phyloP scores from a whole-genome alignment of 2,113 vertebrate species.

The Hemiscyllium ocellatum region DNA sequence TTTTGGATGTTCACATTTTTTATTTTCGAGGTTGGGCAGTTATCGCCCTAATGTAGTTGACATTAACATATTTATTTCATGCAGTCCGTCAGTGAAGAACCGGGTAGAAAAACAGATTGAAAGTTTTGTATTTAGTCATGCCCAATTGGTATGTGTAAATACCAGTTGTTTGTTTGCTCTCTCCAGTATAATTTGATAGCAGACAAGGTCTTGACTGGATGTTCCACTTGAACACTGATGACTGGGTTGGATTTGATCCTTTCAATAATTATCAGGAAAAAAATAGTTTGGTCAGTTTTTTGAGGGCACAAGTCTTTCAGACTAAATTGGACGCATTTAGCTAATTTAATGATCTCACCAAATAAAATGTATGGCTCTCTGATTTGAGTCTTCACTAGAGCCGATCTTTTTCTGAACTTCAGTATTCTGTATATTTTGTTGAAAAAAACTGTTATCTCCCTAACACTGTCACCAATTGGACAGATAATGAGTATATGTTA shows the following conservation, averaged over 20 bases:
- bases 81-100: background rate
- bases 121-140: background rate
- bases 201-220: background rate
- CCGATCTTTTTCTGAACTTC: background rate
- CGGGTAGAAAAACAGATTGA: background rate
- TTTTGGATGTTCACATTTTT: background rate
- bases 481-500: background rate
- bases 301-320: background rate
- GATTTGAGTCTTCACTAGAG: background rate
- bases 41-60: background rate
- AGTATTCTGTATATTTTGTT: background rate
- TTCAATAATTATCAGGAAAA: background rate
- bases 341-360: background rate
- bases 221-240: background rate
- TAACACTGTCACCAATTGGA: background rate
- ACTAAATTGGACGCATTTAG: background rate
- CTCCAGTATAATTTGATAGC: background rate
- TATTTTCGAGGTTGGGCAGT: conserved; percentile 9
- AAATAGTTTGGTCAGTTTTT: background rate
- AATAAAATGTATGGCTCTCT: background rate
- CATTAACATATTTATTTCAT: background rate
- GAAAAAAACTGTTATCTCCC: background rate
- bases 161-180: background rate
- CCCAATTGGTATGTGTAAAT: background rate
- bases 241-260: background rate